Percentiles rank a stretch among this genome's conserved stretches.
These are phyloP conservation scores for Pan troglodytes DNA, from an alignment of 2,113 vertebrate genomes.

Conservation along the genomic window NHGRI_mPanTro3-v2.1_pri NC_072398.2:120894501-120895000, in stretches of 20 bases:
- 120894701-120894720: not conserved
- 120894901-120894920: constrained; percentile 14
- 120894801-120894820: not conserved
- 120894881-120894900: constrained; percentile 24
- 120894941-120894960: constrained; percentile 1
- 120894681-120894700: not conserved
- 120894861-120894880: not conserved
- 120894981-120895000: not conserved
- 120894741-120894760: not conserved
- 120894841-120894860: constrained; percentile 56
- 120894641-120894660: not conserved
- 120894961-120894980: constrained; percentile 14
- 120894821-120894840: constrained; percentile 5
- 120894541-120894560: not conserved
- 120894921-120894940: constrained; percentile 5
- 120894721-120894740: not conserved
- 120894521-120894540: not conserved
- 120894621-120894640: not conserved
- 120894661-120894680: not conserved
- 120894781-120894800: not conserved
- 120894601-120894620: not conserved
- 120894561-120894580: not conserved
- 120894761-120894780: not conserved
- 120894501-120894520: not conserved
- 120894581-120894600: not conserved